Conservation (phyloP, 2,113 vertebrate genomes). For the Protobothrops mucrosquamatus region DNA sequence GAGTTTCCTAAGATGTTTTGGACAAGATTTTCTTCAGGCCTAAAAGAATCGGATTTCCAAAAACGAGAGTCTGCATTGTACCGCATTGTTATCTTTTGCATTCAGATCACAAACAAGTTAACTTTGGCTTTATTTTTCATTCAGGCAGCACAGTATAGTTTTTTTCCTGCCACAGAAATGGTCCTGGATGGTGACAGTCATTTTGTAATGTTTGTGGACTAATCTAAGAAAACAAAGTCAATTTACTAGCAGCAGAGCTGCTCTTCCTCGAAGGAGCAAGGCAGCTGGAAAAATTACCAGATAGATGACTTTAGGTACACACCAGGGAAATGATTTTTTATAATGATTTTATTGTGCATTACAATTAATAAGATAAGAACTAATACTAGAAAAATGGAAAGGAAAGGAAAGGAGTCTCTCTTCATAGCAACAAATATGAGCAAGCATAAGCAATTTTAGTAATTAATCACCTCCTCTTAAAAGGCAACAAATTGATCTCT, state of each 20-base stretch:
- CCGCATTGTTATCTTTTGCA: background rate
- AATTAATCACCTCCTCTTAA: background rate
- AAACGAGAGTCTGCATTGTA: background rate
- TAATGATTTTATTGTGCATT: background rate
- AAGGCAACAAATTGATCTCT: background rate
- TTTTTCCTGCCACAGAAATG: conserved; percentile 22
- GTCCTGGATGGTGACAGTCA: background rate
- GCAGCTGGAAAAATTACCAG: background rate
- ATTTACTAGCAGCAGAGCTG: conserved; percentile 4
- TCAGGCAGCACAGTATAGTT: conserved; percentile 23
- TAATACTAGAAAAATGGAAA: background rate
- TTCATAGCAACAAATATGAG: background rate
- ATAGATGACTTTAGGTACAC: background rate
- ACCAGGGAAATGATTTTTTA: background rate
- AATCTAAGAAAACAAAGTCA: background rate
- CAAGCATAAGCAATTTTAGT: background rate
- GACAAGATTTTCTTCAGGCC: background rate
- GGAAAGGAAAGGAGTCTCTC: background rate
- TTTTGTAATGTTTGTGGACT: background rate
- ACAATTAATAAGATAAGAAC: background rate
- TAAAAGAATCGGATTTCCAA: background rate
- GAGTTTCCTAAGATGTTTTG: background rate
- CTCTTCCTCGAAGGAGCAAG: background rate
- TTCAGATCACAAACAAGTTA: conserved; percentile 16
- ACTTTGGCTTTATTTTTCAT: conserved; percentile 12